Evolutionary conservation across 2,888 invertebrate species (phyloP).

Genomic region (Volucella bombylans): DNA sequence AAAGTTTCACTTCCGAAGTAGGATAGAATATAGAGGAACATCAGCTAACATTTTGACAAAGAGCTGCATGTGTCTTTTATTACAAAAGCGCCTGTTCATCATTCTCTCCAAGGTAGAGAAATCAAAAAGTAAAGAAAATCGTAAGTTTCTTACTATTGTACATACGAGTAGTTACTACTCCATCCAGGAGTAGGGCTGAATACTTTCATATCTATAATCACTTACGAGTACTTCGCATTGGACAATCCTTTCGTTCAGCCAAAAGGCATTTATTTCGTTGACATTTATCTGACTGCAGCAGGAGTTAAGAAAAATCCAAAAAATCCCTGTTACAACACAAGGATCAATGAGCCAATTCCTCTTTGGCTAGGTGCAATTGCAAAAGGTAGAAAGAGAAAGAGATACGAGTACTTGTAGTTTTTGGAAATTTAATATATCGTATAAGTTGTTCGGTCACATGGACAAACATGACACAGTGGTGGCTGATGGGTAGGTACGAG

Average conservation of each 20-base stretch:
- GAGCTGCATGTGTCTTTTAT: constrained; percentile 41
- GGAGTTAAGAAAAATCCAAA: constrained; percentile 24
- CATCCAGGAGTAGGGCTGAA: no score
- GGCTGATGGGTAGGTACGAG: no score
- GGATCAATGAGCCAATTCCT: constrained; percentile 59
- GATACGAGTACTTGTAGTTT: constrained; percentile 36
- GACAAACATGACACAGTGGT: constrained; percentile 28
- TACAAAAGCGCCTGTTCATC: constrained; percentile 23
- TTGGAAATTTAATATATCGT: constrained; percentile 58
- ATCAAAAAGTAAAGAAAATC: constrained; percentile 54
- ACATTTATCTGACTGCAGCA: constrained; percentile 57
- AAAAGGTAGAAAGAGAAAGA: not conserved
- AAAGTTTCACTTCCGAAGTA: constrained; percentile 8
- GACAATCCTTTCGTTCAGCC: constrained; percentile 26
- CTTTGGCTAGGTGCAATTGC: not conserved
- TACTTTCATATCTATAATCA: constrained; percentile 58
- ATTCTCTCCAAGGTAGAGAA: constrained; percentile 42
- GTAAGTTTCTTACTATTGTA: constrained; percentile 13
- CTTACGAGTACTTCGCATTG: constrained; percentile 33
- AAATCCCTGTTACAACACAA: constrained; percentile 57
- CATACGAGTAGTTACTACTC: not conserved
- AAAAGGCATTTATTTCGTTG: constrained; percentile 43
- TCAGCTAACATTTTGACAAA: constrained; percentile 27
- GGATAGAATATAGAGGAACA: not conserved
- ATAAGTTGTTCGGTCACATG: constrained; percentile 57